Percentiles rank a stretch among this genome's conserved stretches.
These are phyloP conservation scores for Maccullochella peelii DNA, from an alignment of 2,113 vertebrate species.

Conservation along the genomic window DNA sequence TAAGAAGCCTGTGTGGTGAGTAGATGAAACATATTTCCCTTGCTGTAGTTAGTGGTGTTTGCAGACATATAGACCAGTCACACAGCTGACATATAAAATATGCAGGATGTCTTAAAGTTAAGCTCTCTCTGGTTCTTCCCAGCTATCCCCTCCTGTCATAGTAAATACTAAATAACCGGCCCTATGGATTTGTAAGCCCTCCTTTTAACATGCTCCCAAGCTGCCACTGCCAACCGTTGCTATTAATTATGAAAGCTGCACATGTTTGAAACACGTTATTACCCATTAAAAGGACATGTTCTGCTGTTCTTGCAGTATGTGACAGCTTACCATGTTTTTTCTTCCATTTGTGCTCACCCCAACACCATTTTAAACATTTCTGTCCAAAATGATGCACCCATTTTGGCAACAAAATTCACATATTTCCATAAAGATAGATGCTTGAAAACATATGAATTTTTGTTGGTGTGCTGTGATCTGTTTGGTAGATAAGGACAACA, in stretches of 20 bases:
- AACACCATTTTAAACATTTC: slow-evolving; percentile 30
- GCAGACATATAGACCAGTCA: background rate
- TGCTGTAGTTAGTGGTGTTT: background rate
- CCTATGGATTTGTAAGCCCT: slow-evolving; percentile 66
- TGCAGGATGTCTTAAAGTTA: slow-evolving; percentile 44
- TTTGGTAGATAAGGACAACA: slow-evolving; percentile 26
- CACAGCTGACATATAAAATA: slow-evolving; percentile 44
- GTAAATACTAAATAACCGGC: slow-evolving; percentile 38
- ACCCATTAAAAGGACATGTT: background rate
- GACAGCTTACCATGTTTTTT: background rate
- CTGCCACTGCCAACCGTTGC: slow-evolving; percentile 34
- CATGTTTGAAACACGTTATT: slow-evolving; percentile 15
- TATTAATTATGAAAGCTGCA: slow-evolving; percentile 49
- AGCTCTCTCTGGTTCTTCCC: slow-evolving; percentile 42
- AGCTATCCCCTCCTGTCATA: slow-evolving; percentile 42
- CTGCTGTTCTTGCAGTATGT: slow-evolving; percentile 2
- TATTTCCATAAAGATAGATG: slow-evolving; percentile 1
- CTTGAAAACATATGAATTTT: background rate
- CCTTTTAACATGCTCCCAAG: slow-evolving; percentile 43
- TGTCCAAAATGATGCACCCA: slow-evolving; percentile 27
- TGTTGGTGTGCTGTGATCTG: background rate
- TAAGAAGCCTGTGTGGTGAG: background rate
- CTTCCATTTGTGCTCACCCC: background rate
- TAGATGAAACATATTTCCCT: background rate
- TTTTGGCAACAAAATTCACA: background rate